These are phyloP conservation scores for Gastracanthus pulcherrimus DNA, from an alignment of 2,888 invertebrate genomes.

Conservation along the genomic window DNA sequence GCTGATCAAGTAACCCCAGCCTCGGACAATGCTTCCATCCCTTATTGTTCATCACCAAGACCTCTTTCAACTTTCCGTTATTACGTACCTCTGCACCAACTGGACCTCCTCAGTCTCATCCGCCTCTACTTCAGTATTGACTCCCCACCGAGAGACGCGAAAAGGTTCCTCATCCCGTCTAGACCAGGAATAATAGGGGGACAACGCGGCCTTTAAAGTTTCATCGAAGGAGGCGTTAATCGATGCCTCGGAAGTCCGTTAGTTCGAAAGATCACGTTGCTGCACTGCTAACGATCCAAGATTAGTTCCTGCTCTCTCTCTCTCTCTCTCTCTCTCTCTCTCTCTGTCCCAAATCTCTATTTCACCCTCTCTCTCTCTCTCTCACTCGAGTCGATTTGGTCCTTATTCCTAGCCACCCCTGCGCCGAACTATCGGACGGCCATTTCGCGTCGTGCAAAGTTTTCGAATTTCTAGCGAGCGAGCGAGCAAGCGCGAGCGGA, in stretches of 20 bases:
- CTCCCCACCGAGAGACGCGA: background rate
- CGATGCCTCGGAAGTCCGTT: conserved; percentile 69
- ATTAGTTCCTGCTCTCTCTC: conserved; percentile 64
- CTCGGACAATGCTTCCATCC: background rate
- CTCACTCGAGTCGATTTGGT: conserved; percentile 38
- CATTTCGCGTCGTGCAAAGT: conserved; percentile 50
- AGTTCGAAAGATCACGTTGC: conserved; percentile 64
- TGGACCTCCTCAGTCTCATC: background rate
- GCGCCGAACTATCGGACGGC: conserved; percentile 30
- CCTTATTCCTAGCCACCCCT: conserved; percentile 31
- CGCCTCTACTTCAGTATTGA: background rate
- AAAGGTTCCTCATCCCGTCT: background rate
- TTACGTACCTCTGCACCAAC: background rate
- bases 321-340: conserved; percentile 14
- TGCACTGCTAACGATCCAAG: conserved; percentile 62
- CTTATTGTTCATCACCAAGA: conserved; percentile 2
- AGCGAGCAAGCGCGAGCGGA: too few species aligned
- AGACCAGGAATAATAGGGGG: conserved; percentile 65
- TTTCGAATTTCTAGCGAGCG: conserved; percentile 52
- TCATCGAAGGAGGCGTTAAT: conserved; percentile 68
- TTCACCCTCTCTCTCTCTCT: conserved; percentile 33
- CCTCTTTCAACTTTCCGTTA: conserved; percentile 1
- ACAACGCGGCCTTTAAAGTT: conserved; percentile 68
- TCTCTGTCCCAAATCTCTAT: conserved; percentile 1
- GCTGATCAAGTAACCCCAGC: background rate